Conservation (phyloP, 1,140 invertebrate genomes). For the Bacillus rossius region DNA sequence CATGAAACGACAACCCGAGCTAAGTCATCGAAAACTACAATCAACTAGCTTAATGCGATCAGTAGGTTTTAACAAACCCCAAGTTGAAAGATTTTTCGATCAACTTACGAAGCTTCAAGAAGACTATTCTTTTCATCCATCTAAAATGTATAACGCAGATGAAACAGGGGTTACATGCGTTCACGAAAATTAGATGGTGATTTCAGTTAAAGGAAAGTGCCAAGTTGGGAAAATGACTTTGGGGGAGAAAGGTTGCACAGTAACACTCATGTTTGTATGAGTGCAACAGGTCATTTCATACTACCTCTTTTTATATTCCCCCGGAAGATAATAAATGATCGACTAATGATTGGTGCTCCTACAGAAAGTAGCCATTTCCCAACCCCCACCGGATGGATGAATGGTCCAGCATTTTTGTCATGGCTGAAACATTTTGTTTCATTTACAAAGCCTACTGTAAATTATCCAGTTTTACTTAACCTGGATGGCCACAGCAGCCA, state of each 20-base stretch:
- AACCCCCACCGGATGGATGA: constrained; percentile 17
- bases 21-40: constrained; percentile 37
- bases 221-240: constrained; percentile 40
- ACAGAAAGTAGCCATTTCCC: constrained; percentile 15
- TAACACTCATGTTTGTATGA: constrained; percentile 32
- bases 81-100: constrained; percentile 31
- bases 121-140: too few relatives aligned
- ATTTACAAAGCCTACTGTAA: background rate
- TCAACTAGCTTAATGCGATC: constrained; percentile 36
- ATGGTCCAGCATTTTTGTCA: constrained; percentile 19
- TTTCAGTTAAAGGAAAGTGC: constrained; percentile 33
- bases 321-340: constrained; percentile 18
- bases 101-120: background rate
- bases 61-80: constrained; percentile 11
- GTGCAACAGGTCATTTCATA: constrained; percentile 31
- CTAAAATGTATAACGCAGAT: too few relatives aligned
- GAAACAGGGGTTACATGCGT: too few relatives aligned
- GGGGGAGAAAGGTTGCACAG: constrained; percentile 39
- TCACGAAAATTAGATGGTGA: constrained; percentile 25
- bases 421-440: constrained; percentile 25
- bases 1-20: constrained; percentile 36
- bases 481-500: constrained; percentile 35
- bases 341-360: constrained; percentile 16
- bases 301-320: constrained; percentile 24
- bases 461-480: constrained; percentile 23